Evolutionary conservation across 2,888 invertebrate genomes (phyloP), one percentile per base, ranked within the genome.

Genomic region (Seira ritae): DNA sequence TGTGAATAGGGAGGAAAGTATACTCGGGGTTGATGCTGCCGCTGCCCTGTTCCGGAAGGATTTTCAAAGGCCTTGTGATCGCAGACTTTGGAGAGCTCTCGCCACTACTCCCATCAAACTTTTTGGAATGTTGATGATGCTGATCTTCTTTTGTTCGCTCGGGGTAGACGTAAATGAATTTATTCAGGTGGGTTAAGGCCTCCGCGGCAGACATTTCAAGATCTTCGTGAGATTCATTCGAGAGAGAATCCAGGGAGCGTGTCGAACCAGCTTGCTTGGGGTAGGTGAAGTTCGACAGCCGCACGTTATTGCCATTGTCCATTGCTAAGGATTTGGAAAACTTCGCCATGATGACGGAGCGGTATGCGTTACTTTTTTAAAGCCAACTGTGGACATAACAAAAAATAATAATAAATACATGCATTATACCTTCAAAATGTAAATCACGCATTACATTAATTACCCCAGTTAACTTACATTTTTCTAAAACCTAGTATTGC

Each of bases 21-120:
- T 81, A 81, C 66, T 81, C 81, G 15, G 81, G 81, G 60, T 81
- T 81, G n/a, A 81, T 81, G n/a, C 22, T 72, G n/a, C 76, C 69
- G 72, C 66, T 60, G 12, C 81, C 81, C 71, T 71, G 81, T 17
- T 81, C 81, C 0, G 81, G 81, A 10, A 81, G 42, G 66, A 81
- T 67, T 31, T 81, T 81, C 20, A 81, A 20, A 0, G 76, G 76
- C 67, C 81, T 70, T 8, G 80, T 80, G 19, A 80, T 80, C 50
- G 65, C 70, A 8, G 75, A 22, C 70, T 70, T 75, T 50, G 22
- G 74, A 55, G 74, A 65, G 46, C 46, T 15, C 6, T 74, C 74
- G 17, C 23, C 23, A 15, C 17, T n/a, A 75, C 50, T 46, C 20
- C n/a, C 55, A 15, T 22, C 69, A 22, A 37, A 70, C 31, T 31